A percentile compares a stretch with the other conserved stretches of the same genome.
phyloP scores from a whole-genome alignment of 2,797 vertebrate genomes.

The Myotis daubentonii region DNA sequence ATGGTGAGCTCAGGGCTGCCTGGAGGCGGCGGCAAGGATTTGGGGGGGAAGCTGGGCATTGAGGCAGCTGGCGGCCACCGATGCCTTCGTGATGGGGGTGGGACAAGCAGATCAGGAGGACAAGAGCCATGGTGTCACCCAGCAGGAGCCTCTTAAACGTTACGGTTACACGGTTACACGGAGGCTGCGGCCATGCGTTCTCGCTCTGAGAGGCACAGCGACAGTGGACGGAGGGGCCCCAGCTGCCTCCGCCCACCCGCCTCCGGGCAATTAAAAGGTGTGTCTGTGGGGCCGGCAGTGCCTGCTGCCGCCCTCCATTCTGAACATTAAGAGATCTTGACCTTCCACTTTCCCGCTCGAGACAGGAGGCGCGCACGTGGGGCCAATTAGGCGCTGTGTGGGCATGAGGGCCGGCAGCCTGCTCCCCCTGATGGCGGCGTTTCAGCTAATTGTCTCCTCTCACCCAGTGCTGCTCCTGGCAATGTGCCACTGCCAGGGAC shows the following conservation, averaged over 20 bases:
- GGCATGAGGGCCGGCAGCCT: slow-evolving; percentile 78
- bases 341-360: slow-evolving; percentile 81
- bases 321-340: slow-evolving; percentile 85
- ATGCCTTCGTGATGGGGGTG: not conserved
- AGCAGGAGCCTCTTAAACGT: not conserved
- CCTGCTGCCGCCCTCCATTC: slow-evolving; percentile 79
- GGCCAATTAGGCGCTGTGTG: slow-evolving; percentile 81
- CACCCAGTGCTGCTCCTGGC: slow-evolving; percentile 76
- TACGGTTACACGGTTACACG: not conserved
- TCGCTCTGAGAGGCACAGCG: not conserved
- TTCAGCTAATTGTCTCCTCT: slow-evolving; percentile 84
- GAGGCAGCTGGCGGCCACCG: not conserved
- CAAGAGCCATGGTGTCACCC: not conserved
- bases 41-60: not conserved
- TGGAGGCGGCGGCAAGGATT: not conserved
- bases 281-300: slow-evolving; percentile 65
- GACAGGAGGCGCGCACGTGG: slow-evolving; percentile 77
- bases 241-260: slow-evolving; percentile 33
- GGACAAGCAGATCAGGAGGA: not conserved
- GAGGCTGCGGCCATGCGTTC: not conserved
- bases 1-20: not conserved
- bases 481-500: not conserved
- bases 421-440: slow-evolving; percentile 85
- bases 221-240: not conserved
- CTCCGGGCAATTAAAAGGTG: slow-evolving; percentile 75